These are phyloP conservation scores for Ornithoptera alexandrae DNA, from an alignment of 2,888 invertebrate species.

Conservation along the genomic window DNA sequence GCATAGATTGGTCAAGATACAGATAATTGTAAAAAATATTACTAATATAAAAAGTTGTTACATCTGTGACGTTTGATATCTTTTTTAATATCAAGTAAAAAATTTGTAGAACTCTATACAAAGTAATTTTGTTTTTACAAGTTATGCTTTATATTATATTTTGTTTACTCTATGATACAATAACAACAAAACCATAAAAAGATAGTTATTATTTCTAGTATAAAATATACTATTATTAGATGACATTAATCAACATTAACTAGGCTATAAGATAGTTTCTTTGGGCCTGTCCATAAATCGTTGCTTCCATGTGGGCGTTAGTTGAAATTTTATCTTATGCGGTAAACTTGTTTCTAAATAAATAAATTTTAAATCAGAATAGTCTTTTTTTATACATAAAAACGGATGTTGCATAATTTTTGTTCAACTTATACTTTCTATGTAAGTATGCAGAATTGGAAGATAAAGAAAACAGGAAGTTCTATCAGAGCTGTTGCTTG, in stretches of 20 bases:
- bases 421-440: not conserved
- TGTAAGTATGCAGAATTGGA: too few relatives aligned
- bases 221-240: not conserved
- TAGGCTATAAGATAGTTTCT: conserved; percentile 15
- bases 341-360: conserved; percentile 2
- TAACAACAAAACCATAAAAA: too few relatives aligned
- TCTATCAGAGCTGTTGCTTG: too few relatives aligned
- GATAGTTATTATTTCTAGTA: not conserved
- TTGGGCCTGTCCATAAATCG: conserved; percentile 12
- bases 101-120: too few relatives aligned
- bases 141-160: too few relatives aligned
- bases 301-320: conserved; percentile 6
- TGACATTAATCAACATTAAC: conserved; percentile 3
- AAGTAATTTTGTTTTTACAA: too few relatives aligned
- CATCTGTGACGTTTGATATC: not conserved
- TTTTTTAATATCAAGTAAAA: too few relatives aligned
- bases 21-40: not conserved
- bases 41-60: not conserved
- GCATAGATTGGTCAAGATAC: conserved; percentile 11
- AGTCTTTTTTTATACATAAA: too few relatives aligned
- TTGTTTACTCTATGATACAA: too few relatives aligned
- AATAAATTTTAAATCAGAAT: conserved; percentile 14
- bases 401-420: conserved; percentile 13
- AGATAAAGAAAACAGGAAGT: too few relatives aligned
- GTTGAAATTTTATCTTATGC: conserved; percentile 15